Percentiles rank a stretch among this genome's conserved stretches.
These are phyloP conservation scores for Steinernema feltiae DNA, from an alignment of 1,140 invertebrate genomes.

Conservation along the genomic window DNA sequence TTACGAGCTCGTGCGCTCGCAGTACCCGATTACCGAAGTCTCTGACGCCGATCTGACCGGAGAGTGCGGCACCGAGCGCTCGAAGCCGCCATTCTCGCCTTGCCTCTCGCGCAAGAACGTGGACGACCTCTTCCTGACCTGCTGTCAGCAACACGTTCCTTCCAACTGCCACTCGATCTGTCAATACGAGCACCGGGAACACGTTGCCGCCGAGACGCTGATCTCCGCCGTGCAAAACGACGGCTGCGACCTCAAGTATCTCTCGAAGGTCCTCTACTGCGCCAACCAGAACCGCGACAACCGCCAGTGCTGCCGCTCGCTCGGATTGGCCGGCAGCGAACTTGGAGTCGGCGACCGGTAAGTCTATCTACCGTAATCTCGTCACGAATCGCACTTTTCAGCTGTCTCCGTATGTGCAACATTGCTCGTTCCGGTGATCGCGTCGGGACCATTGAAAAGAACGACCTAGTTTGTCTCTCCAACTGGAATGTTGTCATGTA, in stretches of 20 bases:
- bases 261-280: conserved; percentile 44
- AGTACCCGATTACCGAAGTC: conserved; percentile 48
- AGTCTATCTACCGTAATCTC: background rate
- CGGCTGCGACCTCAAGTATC: conserved; percentile 48
- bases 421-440: conserved; percentile 38
- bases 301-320: conserved; percentile 41
- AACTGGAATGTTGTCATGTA: conserved; percentile 56
- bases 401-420: conserved; percentile 53
- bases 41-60: conserved; percentile 37
- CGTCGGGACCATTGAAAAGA: conserved; percentile 43
- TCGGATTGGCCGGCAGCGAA: conserved; percentile 37
- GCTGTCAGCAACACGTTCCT: conserved; percentile 49
- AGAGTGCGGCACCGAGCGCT: conserved; percentile 46
- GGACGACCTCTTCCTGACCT: conserved; percentile 46
- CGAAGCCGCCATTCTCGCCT: conserved; percentile 45
- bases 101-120: conserved; percentile 40
- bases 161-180: conserved; percentile 45
- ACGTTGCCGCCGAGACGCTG: conserved; percentile 47
- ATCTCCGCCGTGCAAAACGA: conserved; percentile 47
- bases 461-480: conserved; percentile 46
- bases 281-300: conserved; percentile 53
- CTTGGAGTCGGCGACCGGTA: conserved; percentile 48
- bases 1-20: conserved; percentile 29
- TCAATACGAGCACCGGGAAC: conserved; percentile 50
- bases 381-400: conserved; percentile 18